These are phyloP conservation scores for Temnothorax nylanderi DNA, from an alignment of 1,140 invertebrate species.

Conservation along the genomic window DNA sequence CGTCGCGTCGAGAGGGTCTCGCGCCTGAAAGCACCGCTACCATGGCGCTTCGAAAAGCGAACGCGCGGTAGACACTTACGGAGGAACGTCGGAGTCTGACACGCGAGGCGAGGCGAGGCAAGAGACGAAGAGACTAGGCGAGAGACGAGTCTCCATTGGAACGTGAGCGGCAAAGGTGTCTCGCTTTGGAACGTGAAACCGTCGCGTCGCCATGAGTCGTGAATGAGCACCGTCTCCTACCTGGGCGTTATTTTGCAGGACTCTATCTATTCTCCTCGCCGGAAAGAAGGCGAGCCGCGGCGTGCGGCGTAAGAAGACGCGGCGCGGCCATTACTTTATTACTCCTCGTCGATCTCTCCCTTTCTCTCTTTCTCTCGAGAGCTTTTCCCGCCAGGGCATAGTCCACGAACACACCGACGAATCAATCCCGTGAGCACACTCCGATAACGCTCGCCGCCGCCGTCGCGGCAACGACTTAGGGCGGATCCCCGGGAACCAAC, in stretches of 20 bases:
- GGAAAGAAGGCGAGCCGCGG: conserved; percentile 39
- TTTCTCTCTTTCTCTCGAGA: not conserved
- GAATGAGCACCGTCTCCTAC: conserved; percentile 58
- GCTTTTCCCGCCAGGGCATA: not conserved
- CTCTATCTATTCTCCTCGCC: conserved; percentile 26
- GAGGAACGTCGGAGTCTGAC: conserved; percentile 57
- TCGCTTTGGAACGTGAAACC: conserved; percentile 62
- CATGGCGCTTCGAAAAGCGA: conserved; percentile 52
- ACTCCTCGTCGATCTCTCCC: conserved; percentile 19
- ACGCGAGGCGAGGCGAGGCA: conserved; percentile 38
- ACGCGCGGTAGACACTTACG: conserved; percentile 51
- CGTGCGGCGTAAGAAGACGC: conserved; percentile 24
- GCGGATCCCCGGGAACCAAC: conserved; percentile 65
- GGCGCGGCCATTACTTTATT: conserved; percentile 71
- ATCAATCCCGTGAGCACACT: conserved; percentile 68
- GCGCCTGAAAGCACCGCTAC: conserved; percentile 51
- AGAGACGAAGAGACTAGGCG: conserved; percentile 32
- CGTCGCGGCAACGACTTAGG: conserved; percentile 15
- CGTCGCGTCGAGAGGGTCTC: conserved; percentile 53
- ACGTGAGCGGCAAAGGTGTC: conserved; percentile 59
- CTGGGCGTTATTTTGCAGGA: conserved; percentile 52
- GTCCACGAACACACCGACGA: conserved; percentile 55
- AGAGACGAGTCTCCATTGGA: conserved; percentile 51
- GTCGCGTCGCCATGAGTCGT: conserved; percentile 49
- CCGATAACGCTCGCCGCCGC: conserved; percentile 32